Evolutionary conservation across 2,888 invertebrate genomes (phyloP), one percentile per base, ranked within the genome.

Genomic region (Drosophila lutescens): DNA sequence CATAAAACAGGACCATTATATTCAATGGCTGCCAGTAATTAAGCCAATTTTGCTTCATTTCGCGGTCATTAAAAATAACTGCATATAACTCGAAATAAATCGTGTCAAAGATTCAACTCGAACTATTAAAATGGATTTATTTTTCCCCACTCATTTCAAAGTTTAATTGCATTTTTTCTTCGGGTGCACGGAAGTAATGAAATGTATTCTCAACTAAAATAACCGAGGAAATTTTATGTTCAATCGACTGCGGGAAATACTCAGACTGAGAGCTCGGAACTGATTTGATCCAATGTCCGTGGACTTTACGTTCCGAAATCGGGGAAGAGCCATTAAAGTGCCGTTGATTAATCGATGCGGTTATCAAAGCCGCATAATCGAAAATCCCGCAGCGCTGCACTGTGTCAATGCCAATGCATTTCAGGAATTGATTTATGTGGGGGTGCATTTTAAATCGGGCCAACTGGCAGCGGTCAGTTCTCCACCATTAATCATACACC

Each of bases 341-440:
- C 34, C 62, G 61, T 63, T 63, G 62, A 63, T 63, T 63, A 63
- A 63, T 63, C 62, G 62, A 61, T 61, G 62, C 30, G 62, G 62
- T 34, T 61, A 61, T 63, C 62, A 41, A 43, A 63, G 61, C 62
- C 47, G 23, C 62, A 61, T 61, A 63, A 63, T 63, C 62, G 61
- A 17, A 63, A 43, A 63, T 49, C 47, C 62, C 62, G 41, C 61
- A 43, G 49, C n/a, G 34, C 20, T 59, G 61, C 61, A 58, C 15
- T 30, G 36, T 17, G 44, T 9, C 46, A 60, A 61, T 61, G 62
- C n/a, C 60, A 40, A 61, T 61, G 62, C 62, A 63, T 63, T 61
- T 36, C 62, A 62, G 61, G 34, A 63, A 66, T 65, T 66, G 54
- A 66, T 67, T 55, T 66, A 56, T 50, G 34, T 32, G 36, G 38